Percentiles rank a stretch among this genome's conserved stretches.
These are phyloP conservation scores for Sarcoramphus papa DNA, from an alignment of 2,797 vertebrate genomes.

Conservation along the genomic window DNA sequence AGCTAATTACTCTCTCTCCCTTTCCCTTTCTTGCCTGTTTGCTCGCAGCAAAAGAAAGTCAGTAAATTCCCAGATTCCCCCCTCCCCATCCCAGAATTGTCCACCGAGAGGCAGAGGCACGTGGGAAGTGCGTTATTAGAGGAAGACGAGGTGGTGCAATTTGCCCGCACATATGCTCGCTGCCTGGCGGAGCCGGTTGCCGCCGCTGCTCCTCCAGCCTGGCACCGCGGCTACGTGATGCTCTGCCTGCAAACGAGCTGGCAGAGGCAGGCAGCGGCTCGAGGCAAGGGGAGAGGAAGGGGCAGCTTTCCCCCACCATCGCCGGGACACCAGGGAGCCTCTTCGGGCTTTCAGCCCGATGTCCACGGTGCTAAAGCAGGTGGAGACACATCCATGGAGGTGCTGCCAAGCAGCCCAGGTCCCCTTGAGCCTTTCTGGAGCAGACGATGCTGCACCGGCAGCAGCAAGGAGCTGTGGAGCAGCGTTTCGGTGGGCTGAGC, in stretches of 20 bases:
- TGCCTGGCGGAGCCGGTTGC: accelerated
- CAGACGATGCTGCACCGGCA: neutral
- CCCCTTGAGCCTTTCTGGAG: neutral
- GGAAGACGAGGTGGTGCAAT: neutral
- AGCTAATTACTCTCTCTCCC: conserved; percentile 53
- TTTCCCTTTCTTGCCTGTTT: neutral
- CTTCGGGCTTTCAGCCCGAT: neutral
- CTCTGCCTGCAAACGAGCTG: neutral
- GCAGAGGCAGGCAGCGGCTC: neutral
- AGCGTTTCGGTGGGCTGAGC: neutral
- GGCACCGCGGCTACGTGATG: neutral
- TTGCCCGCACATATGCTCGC: neutral
- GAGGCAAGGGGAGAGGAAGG: neutral
- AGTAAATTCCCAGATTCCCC: neutral
- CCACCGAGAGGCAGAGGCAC: accelerated
- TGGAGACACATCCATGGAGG: neutral
- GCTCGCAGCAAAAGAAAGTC: neutral
- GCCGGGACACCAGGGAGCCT: neutral
- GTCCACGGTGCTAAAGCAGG: neutral
- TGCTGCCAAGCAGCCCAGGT: neutral
- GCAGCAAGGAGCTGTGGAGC: neutral
- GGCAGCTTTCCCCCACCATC: accelerated
- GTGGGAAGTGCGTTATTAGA: accelerated
- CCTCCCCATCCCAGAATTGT: neutral
- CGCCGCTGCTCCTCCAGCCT: neutral